These are phyloP conservation scores for Lasioglossum vierecki DNA, from an alignment of 2,888 invertebrate genomes.

Conservation along the genomic window DNA sequence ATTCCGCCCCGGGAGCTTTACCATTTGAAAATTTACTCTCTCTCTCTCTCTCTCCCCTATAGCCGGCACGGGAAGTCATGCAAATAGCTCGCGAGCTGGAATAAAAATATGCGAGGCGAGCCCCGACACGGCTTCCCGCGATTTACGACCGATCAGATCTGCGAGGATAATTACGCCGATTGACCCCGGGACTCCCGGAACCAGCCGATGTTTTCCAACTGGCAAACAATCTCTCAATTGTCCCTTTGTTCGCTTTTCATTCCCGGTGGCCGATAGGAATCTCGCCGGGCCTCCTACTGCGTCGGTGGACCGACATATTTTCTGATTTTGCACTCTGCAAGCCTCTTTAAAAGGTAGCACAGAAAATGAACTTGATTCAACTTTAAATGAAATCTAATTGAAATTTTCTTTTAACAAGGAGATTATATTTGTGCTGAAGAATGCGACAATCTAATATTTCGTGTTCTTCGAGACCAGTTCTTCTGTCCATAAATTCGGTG, in stretches of 20 bases:
- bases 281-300: not conserved
- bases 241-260: not conserved
- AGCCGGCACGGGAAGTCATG: not conserved
- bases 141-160: conserved; percentile 20
- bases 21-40: not conserved
- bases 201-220: not conserved
- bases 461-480: too few species aligned
- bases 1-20: not conserved
- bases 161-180: conserved; percentile 20
- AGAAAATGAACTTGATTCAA: not conserved
- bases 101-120: conserved; percentile 11
- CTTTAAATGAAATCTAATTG: too few species aligned
- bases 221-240: conserved; percentile 15
- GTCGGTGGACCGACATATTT: not conserved
- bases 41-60: not conserved
- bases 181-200: not conserved
- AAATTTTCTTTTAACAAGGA: too few species aligned
- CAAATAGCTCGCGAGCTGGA: not conserved
- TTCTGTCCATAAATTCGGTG: not conserved
- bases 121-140: conserved; percentile 8
- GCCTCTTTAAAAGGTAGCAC: not conserved
- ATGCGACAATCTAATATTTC: too few species aligned
- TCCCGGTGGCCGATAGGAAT: not conserved
- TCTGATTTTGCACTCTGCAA: not conserved
- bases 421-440: too few species aligned